Conservation (phyloP, 2,113 vertebrate genomes). For the Pelmatolapia mariae region DNA sequence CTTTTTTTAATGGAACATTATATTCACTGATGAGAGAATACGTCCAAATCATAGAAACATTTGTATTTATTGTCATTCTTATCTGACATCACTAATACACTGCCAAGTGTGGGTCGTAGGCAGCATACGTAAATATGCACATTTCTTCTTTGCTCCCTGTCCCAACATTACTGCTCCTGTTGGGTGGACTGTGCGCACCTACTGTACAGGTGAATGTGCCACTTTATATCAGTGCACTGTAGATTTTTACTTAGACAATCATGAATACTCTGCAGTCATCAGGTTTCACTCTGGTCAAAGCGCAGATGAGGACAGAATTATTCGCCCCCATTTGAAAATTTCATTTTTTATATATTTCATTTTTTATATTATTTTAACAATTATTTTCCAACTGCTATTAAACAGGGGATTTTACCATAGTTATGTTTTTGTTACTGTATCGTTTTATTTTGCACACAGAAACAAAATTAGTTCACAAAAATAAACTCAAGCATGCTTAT, state of each 20-base stretch:
- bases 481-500: neutral
- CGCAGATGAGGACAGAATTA: neutral
- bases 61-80: neutral
- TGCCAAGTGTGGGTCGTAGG: conserved; percentile 28
- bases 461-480: neutral
- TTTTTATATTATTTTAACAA: neutral
- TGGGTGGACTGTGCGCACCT: neutral
- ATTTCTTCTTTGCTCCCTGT: neutral
- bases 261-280: neutral
- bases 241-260: neutral
- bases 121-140: neutral
- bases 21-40: neutral
- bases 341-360: too few species aligned
- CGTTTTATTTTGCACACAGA: neutral
- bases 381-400: neutral
- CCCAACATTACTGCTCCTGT: neutral
- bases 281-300: neutral
- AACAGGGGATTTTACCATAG: neutral
- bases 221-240: neutral
- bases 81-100: conserved; percentile 19
- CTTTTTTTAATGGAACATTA: neutral
- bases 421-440: neutral
- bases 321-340: neutral
- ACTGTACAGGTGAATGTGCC: conserved; percentile 37
- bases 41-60: neutral